Evolutionary conservation across 2,888 invertebrate genomes (phyloP).

Genomic region (Melanostoma scalare): DNA sequence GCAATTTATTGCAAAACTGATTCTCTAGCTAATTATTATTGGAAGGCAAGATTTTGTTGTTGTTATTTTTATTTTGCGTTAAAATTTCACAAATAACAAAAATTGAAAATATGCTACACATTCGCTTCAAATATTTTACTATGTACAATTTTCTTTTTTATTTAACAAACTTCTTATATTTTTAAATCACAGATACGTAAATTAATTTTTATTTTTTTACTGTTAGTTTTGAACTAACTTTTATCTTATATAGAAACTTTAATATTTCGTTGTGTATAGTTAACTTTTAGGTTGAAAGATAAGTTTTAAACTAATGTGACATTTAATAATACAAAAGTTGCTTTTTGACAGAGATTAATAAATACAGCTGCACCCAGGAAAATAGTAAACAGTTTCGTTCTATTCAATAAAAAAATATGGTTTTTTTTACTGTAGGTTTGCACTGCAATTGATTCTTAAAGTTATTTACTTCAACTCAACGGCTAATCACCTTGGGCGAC

Average conservation of each 20-base stretch:
- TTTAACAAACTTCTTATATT: constrained; percentile 55
- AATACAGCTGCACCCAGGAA: constrained; percentile 42
- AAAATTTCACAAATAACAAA: constrained; percentile 40
- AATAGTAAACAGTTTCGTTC: constrained; percentile 19
- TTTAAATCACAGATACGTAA: constrained; percentile 70
- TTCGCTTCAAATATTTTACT: constrained; percentile 16
- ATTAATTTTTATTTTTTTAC: constrained; percentile 26
- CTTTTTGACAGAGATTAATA: constrained; percentile 23
- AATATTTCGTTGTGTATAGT: background rate
- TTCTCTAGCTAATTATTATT: constrained; percentile 34
- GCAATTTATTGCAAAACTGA: constrained; percentile 62
- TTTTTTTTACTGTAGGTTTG: background rate
- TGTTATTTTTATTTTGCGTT: constrained; percentile 31
- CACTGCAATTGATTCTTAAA: background rate
- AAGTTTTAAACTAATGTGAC: constrained; percentile 58
- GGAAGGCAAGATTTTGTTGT: constrained; percentile 75
- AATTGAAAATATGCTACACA: constrained; percentile 12
- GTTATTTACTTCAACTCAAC: constrained; percentile 43
- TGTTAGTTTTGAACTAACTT: constrained; percentile 65
- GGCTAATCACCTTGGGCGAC: constrained; percentile 85
- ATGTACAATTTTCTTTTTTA: constrained; percentile 39
- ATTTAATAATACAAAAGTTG: constrained; percentile 58
- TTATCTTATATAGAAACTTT: constrained; percentile 22
- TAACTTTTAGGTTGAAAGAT: constrained; percentile 1
- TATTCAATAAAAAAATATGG: constrained; percentile 8